Evolutionary conservation across 2,888 invertebrate species (phyloP).

Genomic region (Cordilura impudica): DNA sequence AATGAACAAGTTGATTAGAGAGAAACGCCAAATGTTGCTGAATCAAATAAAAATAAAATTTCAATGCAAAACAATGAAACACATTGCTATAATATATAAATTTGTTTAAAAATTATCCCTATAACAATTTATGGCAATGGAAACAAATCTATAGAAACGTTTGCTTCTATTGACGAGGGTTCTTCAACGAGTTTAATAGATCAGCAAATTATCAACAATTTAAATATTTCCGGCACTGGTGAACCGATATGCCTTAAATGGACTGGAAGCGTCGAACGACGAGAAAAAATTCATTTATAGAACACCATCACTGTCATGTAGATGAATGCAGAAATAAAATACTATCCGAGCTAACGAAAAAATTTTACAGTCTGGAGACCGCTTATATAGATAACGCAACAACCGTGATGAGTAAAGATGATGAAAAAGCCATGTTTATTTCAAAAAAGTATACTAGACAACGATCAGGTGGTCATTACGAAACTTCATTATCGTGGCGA

Average conservation of each 20-base stretch:
- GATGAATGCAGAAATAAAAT: constrained; percentile 6
- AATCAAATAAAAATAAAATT: not conserved
- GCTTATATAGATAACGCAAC: not conserved
- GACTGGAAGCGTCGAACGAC: no score
- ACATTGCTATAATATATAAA: not conserved
- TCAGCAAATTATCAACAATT: no score
- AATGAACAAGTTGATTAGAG: not conserved
- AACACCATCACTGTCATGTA: constrained; percentile 24
- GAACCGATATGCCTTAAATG: no score
- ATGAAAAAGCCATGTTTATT: constrained; percentile 13
- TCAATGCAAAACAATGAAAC: constrained; percentile 12
- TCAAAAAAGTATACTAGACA: not conserved
- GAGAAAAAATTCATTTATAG: no score
- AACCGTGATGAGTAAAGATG: constrained; percentile 1
- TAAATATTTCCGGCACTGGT: no score
- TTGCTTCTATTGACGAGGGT: no score
- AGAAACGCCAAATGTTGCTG: not conserved
- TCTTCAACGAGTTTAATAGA: no score
- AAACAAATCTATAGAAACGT: constrained; percentile 8
- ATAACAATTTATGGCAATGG: no score
- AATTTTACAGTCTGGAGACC: no score
- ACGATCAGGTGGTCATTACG: constrained; percentile 26
- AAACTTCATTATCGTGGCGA: no score
- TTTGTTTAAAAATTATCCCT: constrained; percentile 23
- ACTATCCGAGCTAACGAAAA: no score